Percentiles rank a stretch among this genome's conserved stretches.
phyloP scores from a whole-genome alignment of 2,113 vertebrate species.

The Neodontobutis hainanensis region DNA sequence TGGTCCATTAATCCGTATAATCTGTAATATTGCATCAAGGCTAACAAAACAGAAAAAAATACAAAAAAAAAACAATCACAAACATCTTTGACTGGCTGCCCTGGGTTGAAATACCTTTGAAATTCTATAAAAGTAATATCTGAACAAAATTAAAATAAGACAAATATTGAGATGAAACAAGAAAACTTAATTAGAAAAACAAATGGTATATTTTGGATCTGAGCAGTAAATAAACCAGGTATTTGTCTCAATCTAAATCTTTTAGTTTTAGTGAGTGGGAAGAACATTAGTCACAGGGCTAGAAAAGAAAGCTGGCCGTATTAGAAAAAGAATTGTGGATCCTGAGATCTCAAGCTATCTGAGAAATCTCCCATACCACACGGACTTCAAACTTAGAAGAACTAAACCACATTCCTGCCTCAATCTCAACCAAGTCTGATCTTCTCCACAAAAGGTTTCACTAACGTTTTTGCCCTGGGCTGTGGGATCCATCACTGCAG shows the following conservation, averaged over 20 bases:
- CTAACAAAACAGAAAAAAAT: too few relatives aligned
- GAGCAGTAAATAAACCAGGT: constrained; percentile 10
- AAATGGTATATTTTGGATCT: constrained; percentile 19
- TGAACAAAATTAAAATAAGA: background rate
- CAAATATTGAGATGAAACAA: background rate
- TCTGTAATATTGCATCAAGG: too few relatives aligned
- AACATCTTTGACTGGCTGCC: background rate
- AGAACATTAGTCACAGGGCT: constrained; percentile 58
- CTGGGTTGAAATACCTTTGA: background rate
- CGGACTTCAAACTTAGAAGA: constrained; percentile 33
- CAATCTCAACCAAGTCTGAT: background rate
- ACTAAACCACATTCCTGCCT: constrained; percentile 34
- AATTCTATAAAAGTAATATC: constrained; percentile 3
- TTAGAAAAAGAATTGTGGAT: constrained; percentile 56
- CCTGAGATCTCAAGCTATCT: constrained; percentile 43
- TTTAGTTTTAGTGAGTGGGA: constrained; percentile 41
- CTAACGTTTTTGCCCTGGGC: constrained; percentile 22
- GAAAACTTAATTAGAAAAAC: constrained; percentile 10
- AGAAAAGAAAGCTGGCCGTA: constrained; percentile 58
- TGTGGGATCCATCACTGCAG: background rate
- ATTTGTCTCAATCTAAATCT: constrained; percentile 30
- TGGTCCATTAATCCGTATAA: too few relatives aligned
- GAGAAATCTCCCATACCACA: constrained; percentile 43
- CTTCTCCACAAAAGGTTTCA: constrained; percentile 4
- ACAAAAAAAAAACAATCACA: too few relatives aligned